Base-by-base conservation (phyloP, 1,140 invertebrate species). In the Mercenaria mercenaria region DNA sequence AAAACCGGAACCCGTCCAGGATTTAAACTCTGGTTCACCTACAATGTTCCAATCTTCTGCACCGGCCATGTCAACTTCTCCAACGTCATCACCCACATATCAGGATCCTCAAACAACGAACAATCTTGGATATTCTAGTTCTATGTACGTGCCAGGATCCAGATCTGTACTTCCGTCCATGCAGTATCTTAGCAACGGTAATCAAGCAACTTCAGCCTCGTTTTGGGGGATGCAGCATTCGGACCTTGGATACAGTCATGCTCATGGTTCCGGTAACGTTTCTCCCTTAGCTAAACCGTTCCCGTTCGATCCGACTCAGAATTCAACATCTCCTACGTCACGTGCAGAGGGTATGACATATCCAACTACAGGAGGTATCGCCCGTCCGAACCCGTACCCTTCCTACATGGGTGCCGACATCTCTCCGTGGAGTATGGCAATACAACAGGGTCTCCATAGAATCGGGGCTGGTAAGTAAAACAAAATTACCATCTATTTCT, bases 391-490 rank as follows among this genome's bases (percentile, higher is more conserved):
- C 56, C 88, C 88, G 0, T 89, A 89, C 69, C 41, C 88, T 39
- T 82, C 88, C 37, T 89, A 89, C 41, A 89, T 89, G 88, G 88
- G 88, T 1, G 69, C 79, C 37, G 88, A 89, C n/a, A 83, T 89
- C 15, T 83, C 88, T 8, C 88, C 88, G 0, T 89, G 88, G 88
- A 89, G 88, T 47, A 89, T 89, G 88, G 88, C 88, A 29, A 89
- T 89, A 23, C 88, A 89, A 26, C 88, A 89, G 37, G 88, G 88
- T 15, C 80, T 89, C 23, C 88, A 89, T 69, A 72, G 88, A 39
- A 89, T 89, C 8, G 88, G 88, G 15, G 47, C 88, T 37, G 88
- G 88, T 89, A n/a, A 77, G 88, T 69, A 32, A 0, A n/a, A n/a
- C n/a, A n/a, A n/a, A n/a, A 15, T 52, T 11, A 32, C 0, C 11